Evolutionary conservation across 2,797 vertebrate species (phyloP), one percentile per base, ranked within the genome.

Genomic region (Linurgus olivaceus): DNA sequence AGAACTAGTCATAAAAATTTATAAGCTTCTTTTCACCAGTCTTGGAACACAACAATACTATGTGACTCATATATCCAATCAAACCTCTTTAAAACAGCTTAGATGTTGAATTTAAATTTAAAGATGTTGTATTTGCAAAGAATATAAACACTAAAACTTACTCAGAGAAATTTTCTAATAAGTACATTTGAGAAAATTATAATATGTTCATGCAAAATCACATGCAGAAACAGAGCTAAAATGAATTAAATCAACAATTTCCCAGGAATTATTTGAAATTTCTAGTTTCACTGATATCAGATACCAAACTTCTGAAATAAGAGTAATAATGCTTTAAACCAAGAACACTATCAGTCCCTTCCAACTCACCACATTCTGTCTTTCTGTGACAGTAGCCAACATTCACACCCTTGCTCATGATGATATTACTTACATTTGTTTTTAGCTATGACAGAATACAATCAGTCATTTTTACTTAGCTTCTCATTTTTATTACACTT

Each of bases 61-160:
- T 44, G 63, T 94, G 93, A 95, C 38, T 96, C 90, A 89, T 45
- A 54, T 44, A 82, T 51, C 72, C 61, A 95, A 85, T 85, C 88
- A 87, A 83, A 89, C 71, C 48, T 88, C 68, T 91, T 92, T 92
- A 85, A 89, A 93, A 71, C 55, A 94, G 35, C 63, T 77, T 51
- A 91, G 72, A 91, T 71, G 19, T 35, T 93, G 88, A 92, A 93
- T 85, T 94, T 93, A 61, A 93, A 95, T n/a, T n/a, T n/a, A n/a
- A n/a, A n/a, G n/a, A n/a, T n/a, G n/a, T n/a, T n/a, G 70, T 86
- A 86, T 87, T 87, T 92, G 68, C 24, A n/a, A 96, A 89, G 47
- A 87, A 77, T 68, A 82, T 33, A 71, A 45, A 86, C 18, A 54
- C 47, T 83, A 80, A 77, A 94, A 83, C 65, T 91, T 86, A 59